Evolutionary conservation across 1,140 invertebrate species (phyloP), one percentile per base, ranked within the genome.

Genomic region (Hesperophylax magnus): DNA sequence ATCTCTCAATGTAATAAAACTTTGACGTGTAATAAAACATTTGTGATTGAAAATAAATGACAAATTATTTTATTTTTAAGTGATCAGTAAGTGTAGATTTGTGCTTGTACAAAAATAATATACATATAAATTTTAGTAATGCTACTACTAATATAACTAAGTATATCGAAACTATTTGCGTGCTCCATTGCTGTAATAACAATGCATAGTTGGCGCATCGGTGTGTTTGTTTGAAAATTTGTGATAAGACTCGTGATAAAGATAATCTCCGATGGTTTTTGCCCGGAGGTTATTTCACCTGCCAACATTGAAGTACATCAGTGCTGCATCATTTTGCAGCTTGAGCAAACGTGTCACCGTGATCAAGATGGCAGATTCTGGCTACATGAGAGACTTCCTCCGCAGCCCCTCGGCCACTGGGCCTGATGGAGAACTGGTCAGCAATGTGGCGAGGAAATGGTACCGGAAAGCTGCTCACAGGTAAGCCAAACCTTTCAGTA

Each of bases 391-490:
- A 15, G 78, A 80, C 22, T 82, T 82, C 60, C 39, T 80, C 39
- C 75, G 83, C 56, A 63, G 69, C 22, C 80, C 83, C 5, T 80
- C 78, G 15, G 31, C 79, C 9, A 34, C 78, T 2, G 39, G 56
- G 7, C 34, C 71, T 53, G 83, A 84, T 24, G 80, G 78, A 11
- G 83, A 84, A 9, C 39, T 47, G 39, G 58, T 84, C 22, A 53
- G 78, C 17, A 81, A 65, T 14, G 74, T 84, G 20, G 80, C 77
- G n/a, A 80, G 71, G 27, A 84, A 80, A 69, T 84, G 76, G 72
- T 84, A 84, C 78, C 34, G 83, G 58, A 84, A 84, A 63, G 83
- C 83, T 3, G 83, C 83, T 31, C 83, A 84, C 69, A 65, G 83
- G 83, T 84, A 77, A 82, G 76, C 15, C 20, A 58, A 58, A 20